Conservation (phyloP, 2,113 vertebrate species). For the Zapus hudsonius region DNA sequence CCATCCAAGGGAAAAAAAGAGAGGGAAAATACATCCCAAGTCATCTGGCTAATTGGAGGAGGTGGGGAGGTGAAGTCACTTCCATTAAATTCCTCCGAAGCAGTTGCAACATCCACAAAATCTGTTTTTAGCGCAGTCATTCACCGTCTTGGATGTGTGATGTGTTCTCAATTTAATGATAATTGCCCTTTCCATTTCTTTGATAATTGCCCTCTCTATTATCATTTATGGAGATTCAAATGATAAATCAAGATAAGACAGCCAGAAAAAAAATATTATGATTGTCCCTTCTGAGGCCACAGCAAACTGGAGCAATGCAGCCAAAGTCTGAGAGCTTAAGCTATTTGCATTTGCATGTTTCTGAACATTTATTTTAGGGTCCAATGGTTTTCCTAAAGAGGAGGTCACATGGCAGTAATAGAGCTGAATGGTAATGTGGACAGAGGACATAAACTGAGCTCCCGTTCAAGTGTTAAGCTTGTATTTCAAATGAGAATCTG, state of each 20-base stretch:
- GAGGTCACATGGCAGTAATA: conserved; percentile 44
- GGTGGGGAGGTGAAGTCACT: conserved; percentile 68
- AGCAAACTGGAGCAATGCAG: conserved; percentile 54
- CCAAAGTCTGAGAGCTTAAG: conserved; percentile 58
- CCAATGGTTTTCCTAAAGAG: conserved; percentile 59
- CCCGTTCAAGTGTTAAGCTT: conserved; percentile 22
- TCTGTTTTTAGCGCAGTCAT: conserved; percentile 75
- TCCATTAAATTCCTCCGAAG: conserved; percentile 73
- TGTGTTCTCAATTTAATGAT: conserved; percentile 74
- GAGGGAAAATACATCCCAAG: conserved; percentile 61
- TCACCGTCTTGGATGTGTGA: conserved; percentile 73
- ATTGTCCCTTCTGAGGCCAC: conserved; percentile 79
- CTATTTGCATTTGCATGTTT: conserved; percentile 69
- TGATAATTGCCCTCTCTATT: conserved; percentile 70
- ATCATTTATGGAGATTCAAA: conserved; percentile 75
- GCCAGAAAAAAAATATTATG: conserved; percentile 78
- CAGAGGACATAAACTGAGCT: conserved; percentile 51
- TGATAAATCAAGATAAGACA: conserved; percentile 80
- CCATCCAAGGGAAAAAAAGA: conserved; percentile 56
- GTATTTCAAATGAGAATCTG: conserved; percentile 41
- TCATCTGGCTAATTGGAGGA: conserved; percentile 75
- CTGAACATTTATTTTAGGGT: conserved; percentile 72
- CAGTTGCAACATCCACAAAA: conserved; percentile 70
- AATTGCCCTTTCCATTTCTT: conserved; percentile 70
- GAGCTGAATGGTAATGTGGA: conserved; percentile 54